Conservation (phyloP, 2,113 vertebrate genomes). For the Chiloscyllium plagiosum region DNA sequence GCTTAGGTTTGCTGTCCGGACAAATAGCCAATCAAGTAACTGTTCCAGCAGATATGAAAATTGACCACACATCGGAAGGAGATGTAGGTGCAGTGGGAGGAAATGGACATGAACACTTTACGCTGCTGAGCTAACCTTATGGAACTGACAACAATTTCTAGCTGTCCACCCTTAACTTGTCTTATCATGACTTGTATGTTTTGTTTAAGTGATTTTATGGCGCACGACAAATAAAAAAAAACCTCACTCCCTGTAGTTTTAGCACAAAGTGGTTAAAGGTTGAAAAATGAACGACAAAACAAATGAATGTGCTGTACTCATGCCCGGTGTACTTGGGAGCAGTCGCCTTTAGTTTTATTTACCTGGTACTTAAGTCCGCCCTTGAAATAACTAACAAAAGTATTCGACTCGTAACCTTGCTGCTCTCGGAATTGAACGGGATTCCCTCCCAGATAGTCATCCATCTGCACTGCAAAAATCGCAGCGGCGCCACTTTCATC, state of each 20-base stretch:
- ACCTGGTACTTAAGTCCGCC: constrained; percentile 89
- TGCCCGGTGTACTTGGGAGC: not conserved
- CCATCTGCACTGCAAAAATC: constrained; percentile 85
- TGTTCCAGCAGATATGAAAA: not conserved
- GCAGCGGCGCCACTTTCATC: constrained; percentile 86
- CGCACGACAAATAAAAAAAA: not conserved
- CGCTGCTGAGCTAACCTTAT: not conserved
- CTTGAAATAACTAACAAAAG: constrained; percentile 86
- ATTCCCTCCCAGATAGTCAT: constrained; percentile 78
- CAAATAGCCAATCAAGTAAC: not conserved
- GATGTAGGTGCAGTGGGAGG: not conserved
- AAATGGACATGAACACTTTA: not conserved
- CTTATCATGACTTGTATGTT: too few relatives aligned
- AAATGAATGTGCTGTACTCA: not conserved
- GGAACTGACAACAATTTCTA: not conserved
- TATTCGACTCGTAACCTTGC: constrained; percentile 76
- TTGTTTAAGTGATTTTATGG: not conserved
- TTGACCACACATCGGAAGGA: not conserved
- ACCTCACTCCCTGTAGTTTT: not conserved
- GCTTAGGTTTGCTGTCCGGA: not conserved
- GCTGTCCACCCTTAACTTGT: not conserved
- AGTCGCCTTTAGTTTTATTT: constrained; percentile 46
- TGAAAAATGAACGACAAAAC: not conserved
- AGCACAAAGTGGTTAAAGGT: not conserved
- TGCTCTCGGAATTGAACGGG: constrained; percentile 87